A percentile compares a stretch with the other conserved stretches of the same genome.
Evolutionary conservation across 2,797 vertebrate genomes (phyloP).

Genomic region (Sphenodon punctatus): DNA sequence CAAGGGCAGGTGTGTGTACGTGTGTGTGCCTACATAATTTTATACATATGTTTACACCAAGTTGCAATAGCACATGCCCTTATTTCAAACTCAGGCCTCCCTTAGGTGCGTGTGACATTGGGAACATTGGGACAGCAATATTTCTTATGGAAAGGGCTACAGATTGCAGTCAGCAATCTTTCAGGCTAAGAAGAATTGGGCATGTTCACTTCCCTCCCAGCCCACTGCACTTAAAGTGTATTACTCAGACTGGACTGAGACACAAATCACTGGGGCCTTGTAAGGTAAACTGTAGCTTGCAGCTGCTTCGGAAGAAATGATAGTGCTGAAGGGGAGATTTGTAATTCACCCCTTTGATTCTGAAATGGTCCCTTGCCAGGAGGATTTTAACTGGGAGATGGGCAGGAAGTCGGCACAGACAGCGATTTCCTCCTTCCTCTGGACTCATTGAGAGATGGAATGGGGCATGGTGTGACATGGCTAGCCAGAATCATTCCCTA

Average conservation of each 20-base stretch:
- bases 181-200: neutral
- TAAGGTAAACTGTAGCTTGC: neutral
- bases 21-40: no score
- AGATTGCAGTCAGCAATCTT: accelerated
- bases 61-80: neutral
- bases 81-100: neutral
- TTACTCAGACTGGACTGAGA: neutral
- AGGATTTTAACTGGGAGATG: accelerated
- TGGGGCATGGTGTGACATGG: neutral
- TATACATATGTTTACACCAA: no score
- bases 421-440: neutral
- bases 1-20: no score
- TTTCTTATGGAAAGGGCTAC: neutral
- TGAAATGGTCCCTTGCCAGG: neutral
- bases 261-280: neutral
- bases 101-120: accelerated
- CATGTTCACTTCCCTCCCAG: neutral
- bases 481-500: neutral
- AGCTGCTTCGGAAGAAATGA: neutral
- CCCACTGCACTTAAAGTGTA: neutral
- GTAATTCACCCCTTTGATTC: neutral
- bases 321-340: neutral
- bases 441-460: neutral
- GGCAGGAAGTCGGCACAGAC: neutral
- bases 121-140: neutral